Base-by-base conservation (phyloP, 2,888 invertebrate genomes). In the Cheiracanthium punctorium region DNA sequence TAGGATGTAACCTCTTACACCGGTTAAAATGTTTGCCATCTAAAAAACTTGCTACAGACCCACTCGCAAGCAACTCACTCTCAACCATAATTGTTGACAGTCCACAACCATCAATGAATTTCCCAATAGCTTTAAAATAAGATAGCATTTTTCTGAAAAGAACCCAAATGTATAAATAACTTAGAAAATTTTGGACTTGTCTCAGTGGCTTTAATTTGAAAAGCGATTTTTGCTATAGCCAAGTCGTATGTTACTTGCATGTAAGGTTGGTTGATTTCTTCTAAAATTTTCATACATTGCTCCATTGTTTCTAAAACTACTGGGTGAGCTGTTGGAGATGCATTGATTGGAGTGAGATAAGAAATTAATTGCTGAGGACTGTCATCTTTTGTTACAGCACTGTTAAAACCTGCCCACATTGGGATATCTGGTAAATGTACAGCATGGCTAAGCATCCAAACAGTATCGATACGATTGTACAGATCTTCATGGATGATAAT, bases 31-130 rank as follows among this genome's bases (percentile, higher is more conserved):
- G 58, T 20, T 58, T 58, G 10, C 58, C 58, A 58, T 7, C 1
- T 58, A 58, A 24, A 58, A 58, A 58, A 1, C 58, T 20, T 1
- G 0, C 20, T 24, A 58, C n/a, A 1, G 24, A 58, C 14, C 58
- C 58, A 1, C n/a, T 1, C 1, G 58, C 58, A 0, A 58, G 7
- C 7, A 58, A 20, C 1, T 20, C 58, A 7, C 58, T 58, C 20
- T 58, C 58, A 58, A 58, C 58, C 58, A 58, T 58, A 1, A 58
- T 58, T 17, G 14, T n/a, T 20, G 58, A 20, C 20, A 58, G 7
- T 58, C 58, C 58, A 58, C 58, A 58, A 10, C 20, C 58, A 58
- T 58, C 58, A n/a, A 58, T 58, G 20, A 58, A 20, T n/a, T 58
- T 58, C 20, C 58, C 58, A 58, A 58, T 20, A 1, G 58, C 58